Base-by-base conservation (phyloP, 2,888 invertebrate species). In the Hesperia comma region DNA sequence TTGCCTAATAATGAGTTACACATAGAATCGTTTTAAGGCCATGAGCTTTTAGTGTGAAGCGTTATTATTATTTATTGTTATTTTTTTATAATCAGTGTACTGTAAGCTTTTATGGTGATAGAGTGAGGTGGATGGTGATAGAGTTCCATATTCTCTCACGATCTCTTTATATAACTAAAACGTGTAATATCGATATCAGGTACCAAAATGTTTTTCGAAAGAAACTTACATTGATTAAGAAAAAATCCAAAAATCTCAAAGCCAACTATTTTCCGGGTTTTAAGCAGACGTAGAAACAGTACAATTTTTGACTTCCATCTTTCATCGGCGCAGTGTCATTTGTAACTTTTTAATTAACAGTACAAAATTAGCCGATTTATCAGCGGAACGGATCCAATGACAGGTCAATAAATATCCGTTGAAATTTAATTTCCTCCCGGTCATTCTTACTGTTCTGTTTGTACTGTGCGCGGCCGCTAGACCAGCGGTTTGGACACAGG, bases 381-480 rank as follows among this genome's bases (percentile, higher is more conserved):
- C 74, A 75, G 63, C 21, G 71, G 68, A 74, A 68, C 74, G 70
- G 72, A 58, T 60, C 71, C 70, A 79, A 78, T 76, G 83, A 74
- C 73, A 73, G 75, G 61, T 70, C 77, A 72, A 84, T 84, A 83
- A 83, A 83, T 83, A 82, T 75, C 77, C 75, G 77, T 71, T 74
- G 78, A 82, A 82, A 81, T 79, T 78, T 79, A 75, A 83, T 81
- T 81, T 83, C 77, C 74, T 63, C 68, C 69, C 76, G 74, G 75
- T 75, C 79, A 79, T 77, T 78, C 78, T 79, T 79, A 78, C 75
- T 77, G 74, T 43, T 69, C 63, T 68, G 19, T 12, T 19, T 49
- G 69, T 69, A 68, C 63, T 56, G 53, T 49, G 19, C 33, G 69
- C 58, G 56, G 62, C 63, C 54, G 58, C 37, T 41, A 60, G 60